Evolutionary conservation across 1,140 invertebrate species (phyloP).

Genomic region (Dendrolimus kikuchii): DNA sequence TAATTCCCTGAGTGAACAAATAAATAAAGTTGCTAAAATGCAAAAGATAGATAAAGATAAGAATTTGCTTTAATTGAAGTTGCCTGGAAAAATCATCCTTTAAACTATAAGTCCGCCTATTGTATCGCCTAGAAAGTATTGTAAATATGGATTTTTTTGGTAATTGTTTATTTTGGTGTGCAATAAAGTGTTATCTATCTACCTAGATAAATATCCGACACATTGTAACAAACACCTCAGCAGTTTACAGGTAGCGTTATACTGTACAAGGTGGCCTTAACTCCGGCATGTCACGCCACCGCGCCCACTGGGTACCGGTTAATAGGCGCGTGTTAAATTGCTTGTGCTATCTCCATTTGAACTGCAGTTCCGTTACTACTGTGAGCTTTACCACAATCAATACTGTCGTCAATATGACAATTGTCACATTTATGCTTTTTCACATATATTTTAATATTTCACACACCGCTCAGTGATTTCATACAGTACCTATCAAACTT

Average conservation of each 20-base stretch:
- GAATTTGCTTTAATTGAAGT: too few species aligned
- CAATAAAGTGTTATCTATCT: too few species aligned
- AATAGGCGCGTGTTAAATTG: constrained; percentile 54
- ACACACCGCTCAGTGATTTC: too few species aligned
- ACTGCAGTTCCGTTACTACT: constrained; percentile 16
- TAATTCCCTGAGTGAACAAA: constrained; percentile 3
- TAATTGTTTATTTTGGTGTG: constrained; percentile 14
- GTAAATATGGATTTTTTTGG: constrained; percentile 5
- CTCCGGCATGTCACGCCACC: constrained; percentile 46
- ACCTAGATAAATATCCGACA: constrained; percentile 6
- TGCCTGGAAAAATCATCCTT: too few species aligned
- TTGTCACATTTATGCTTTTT: too few species aligned
- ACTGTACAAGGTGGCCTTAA: constrained; percentile 24
- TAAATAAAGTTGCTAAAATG: constrained; percentile 7
- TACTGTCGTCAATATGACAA: too few species aligned
- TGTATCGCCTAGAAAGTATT: background rate
- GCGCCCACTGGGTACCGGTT: constrained; percentile 15
- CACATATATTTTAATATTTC: too few species aligned
- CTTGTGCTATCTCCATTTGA: constrained; percentile 53
- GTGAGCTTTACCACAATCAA: background rate
- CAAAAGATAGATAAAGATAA: too few species aligned
- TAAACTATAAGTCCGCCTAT: too few species aligned
- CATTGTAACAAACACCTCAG: constrained; percentile 49
- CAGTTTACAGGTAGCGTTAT: constrained; percentile 2
- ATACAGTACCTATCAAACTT: too few species aligned